phyloP scores from a whole-genome alignment of 2,888 invertebrate species.

The Vandiemenella viatica region DNA sequence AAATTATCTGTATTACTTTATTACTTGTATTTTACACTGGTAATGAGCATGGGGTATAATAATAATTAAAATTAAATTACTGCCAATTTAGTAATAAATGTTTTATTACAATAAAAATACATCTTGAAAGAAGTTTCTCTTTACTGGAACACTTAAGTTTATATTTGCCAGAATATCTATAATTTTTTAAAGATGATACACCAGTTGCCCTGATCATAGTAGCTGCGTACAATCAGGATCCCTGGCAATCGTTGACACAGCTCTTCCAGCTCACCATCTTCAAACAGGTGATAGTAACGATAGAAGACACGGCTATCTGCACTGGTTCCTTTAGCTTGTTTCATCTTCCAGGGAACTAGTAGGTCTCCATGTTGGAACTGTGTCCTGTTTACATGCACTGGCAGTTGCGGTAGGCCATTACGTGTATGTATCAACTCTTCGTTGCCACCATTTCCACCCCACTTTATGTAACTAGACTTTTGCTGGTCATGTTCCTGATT shows the following conservation, averaged over 20 bases:
- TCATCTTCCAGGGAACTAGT: constrained; percentile 88
- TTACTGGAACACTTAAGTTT: too few relatives aligned
- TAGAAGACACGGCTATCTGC: constrained; percentile 43
- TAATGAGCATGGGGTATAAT: too few relatives aligned
- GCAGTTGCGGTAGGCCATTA: constrained; percentile 31
- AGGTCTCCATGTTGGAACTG: constrained; percentile 81
- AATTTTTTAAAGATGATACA: constrained; percentile 65
- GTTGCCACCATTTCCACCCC: constrained; percentile 36
- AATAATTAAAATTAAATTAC: too few relatives aligned
- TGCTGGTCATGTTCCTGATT: constrained; percentile 56
- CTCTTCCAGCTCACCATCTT: constrained; percentile 59
- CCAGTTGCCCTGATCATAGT: constrained; percentile 96
- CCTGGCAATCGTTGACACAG: constrained; percentile 41
- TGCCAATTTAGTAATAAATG: too few relatives aligned
- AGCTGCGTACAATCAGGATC: constrained; percentile 46
- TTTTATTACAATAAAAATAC: too few relatives aligned
- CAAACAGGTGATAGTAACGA: constrained; percentile 88
- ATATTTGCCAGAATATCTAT: too few relatives aligned
- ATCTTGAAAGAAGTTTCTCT: too few relatives aligned
- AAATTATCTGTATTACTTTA: too few relatives aligned
- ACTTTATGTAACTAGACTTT: constrained; percentile 55
- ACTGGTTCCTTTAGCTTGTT: constrained; percentile 20
- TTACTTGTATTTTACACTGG: too few relatives aligned
- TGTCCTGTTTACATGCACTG: constrained; percentile 81
- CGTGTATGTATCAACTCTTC: constrained; percentile 12